Conservation (phyloP, 2,113 vertebrate species). For the Oncorhynchus masou region DNA sequence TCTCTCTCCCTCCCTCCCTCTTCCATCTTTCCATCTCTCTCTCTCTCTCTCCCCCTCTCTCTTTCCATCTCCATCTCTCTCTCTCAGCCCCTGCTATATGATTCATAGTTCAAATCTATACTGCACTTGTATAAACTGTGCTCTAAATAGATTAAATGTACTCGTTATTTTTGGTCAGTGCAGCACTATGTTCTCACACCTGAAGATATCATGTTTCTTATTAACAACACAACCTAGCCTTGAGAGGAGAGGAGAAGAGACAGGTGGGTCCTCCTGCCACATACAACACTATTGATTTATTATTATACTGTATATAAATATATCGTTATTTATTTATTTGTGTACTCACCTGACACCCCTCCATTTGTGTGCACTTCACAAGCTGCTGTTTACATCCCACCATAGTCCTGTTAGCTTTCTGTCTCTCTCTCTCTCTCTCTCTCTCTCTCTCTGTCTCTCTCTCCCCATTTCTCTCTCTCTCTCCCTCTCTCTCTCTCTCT, state of each 20-base stretch:
- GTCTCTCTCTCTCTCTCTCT: too few species aligned
- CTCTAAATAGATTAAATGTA: conserved; percentile 59
- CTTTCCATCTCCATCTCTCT: background rate
- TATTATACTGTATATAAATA: background rate
- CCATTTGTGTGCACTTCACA: conserved; percentile 15
- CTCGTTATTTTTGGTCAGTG: conserved; percentile 23
- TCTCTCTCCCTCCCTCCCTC: too few species aligned
- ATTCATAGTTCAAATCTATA: conserved; percentile 71
- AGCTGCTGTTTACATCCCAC: conserved; percentile 54
- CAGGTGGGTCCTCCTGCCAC: background rate
- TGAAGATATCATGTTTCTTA: conserved; percentile 12
- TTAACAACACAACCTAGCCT: conserved; percentile 3
- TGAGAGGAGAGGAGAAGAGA: background rate
- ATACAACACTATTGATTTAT: conserved; percentile 20
- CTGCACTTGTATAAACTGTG: conserved; percentile 65
- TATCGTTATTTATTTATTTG: conserved; percentile 15
- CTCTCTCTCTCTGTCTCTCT: too few species aligned
- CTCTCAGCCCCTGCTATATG: conserved; percentile 33
- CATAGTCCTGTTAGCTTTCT: background rate
- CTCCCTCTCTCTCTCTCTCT: too few species aligned
- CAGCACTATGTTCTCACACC: conserved; percentile 37
- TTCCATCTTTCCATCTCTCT: too few species aligned
- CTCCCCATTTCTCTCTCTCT: too few species aligned
- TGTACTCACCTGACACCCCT: conserved; percentile 33
- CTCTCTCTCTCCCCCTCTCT: background rate